phyloP scores from a whole-genome alignment of 2,113 vertebrate species.

The Nesogale talazaci region DNA sequence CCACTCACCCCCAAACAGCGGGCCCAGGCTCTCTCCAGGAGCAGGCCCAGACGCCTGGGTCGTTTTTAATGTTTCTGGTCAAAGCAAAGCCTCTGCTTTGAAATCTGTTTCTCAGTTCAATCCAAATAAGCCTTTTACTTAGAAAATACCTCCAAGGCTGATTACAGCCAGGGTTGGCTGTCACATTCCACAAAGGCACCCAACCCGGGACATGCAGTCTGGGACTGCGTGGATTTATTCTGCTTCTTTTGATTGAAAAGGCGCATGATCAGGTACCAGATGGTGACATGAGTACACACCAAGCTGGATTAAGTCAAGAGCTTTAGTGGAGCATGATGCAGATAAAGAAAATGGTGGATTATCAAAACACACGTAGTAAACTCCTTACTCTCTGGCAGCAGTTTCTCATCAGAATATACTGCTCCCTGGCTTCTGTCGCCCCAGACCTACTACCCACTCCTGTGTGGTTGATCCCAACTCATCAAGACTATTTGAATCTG shows the following conservation, averaged over 20 bases:
- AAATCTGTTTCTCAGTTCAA: slow-evolving; percentile 56
- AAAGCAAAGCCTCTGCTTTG: slow-evolving; percentile 37
- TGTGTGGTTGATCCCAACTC: too few relatives aligned
- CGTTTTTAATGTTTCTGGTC: not conserved
- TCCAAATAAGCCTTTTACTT: slow-evolving; percentile 53
- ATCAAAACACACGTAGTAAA: not conserved
- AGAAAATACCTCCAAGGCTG: slow-evolving; percentile 19
- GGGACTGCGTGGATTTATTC: slow-evolving; percentile 39
- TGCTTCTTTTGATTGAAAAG: slow-evolving; percentile 70
- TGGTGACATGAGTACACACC: slow-evolving; percentile 80
- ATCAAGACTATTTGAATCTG: too few relatives aligned
- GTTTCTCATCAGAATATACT: not conserved
- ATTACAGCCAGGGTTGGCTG: not conserved
- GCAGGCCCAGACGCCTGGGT: not conserved
- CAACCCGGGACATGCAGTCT: slow-evolving; percentile 51
- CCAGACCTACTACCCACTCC: not conserved
- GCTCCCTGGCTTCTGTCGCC: not conserved
- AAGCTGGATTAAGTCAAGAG: slow-evolving; percentile 82
- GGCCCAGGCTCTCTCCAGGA: not conserved
- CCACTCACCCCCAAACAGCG: not conserved
- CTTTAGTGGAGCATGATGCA: slow-evolving; percentile 74
- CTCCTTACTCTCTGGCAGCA: slow-evolving; percentile 12
- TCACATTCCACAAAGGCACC: slow-evolving; percentile 50
- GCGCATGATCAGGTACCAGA: slow-evolving; percentile 76
- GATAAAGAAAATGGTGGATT: slow-evolving; percentile 64